Evolutionary conservation across 2,888 invertebrate genomes (phyloP), one percentile per base, ranked within the genome.

Genomic region (Eudasyphora cyanicolor): DNA sequence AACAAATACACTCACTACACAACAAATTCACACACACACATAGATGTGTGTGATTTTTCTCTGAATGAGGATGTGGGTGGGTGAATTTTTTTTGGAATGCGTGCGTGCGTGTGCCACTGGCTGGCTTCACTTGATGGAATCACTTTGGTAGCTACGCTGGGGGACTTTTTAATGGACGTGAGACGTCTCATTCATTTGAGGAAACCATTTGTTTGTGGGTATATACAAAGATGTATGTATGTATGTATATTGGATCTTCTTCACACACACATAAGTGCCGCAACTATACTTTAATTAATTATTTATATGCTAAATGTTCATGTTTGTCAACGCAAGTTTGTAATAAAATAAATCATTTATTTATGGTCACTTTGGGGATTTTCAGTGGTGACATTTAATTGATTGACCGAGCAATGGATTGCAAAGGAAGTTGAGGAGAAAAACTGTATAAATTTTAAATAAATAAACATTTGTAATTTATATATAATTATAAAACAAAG

Each of bases 281-380:
- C n/a, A n/a, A n/a, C n/a, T n/a, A n/a, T n/a, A n/a, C n/a, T n/a
- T n/a, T n/a, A 51, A 51, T 49, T 67, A 21, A 71, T 71, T 35
- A 60, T 54, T 51, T 62, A 12, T 21, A 35, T 21, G 24, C 19
- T 29, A 67, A 73, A 69, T 76, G 38, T 32, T 35, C 21, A 67
- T 57, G 45, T 45, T 67, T 57, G 24, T 67, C 67, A 64, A 67
- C 74, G 21, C 54, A 45, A 64, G 12, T 64, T 57, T 79, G 17
- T 12, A 45, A 45, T 19, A 35, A 17, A 32, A 21, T 17, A 8
- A 35, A 35, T 49, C 35, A 35, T 62, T 62, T 76, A 45, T 76
- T 77, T 70, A 49, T 62, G 60, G 24, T 12, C 62, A 71, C 70
- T 60, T 76, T n/a, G 49, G 60, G 70, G 21, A 12, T 67, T 77